phyloP scores from a whole-genome alignment of 1,140 invertebrate genomes.

The Calephelis virginiensis region DNA sequence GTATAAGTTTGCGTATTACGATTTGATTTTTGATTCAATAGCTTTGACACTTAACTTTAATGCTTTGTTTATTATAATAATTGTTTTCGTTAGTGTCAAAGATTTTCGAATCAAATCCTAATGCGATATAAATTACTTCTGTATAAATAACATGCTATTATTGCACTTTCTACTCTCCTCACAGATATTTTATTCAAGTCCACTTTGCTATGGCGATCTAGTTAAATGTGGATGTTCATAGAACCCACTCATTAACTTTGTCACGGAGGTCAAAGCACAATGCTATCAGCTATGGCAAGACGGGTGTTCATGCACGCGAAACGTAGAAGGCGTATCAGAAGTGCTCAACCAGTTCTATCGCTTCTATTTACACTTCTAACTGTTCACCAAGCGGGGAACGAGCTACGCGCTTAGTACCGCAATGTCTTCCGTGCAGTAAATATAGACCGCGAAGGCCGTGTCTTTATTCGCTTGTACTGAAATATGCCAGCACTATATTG shows the following conservation, averaged over 20 bases:
- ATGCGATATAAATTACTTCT: no score
- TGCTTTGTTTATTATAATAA: no score
- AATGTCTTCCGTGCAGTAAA: constrained; percentile 74
- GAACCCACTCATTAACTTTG: neutral
- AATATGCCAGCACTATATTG: constrained; percentile 45
- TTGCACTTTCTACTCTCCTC: neutral
- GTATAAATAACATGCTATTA: no score
- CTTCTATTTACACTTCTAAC: constrained; percentile 58
- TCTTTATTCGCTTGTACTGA: constrained; percentile 55
- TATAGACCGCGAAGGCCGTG: constrained; percentile 71
- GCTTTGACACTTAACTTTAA: no score
- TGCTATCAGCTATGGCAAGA: constrained; percentile 31
- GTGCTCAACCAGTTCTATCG: constrained; percentile 41
- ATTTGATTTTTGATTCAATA: no score
- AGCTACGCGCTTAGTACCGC: constrained; percentile 62
- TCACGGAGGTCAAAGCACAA: constrained; percentile 43
- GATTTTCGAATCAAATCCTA: no score
- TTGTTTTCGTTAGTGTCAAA: no score
- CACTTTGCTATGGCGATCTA: no score
- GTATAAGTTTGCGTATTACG: no score
- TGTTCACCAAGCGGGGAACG: constrained; percentile 60
- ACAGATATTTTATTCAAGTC: neutral
- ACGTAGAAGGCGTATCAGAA: constrained; percentile 32
- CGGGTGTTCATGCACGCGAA: constrained; percentile 31
- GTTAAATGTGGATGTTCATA: no score